Conservation (phyloP, 2,888 invertebrate species). For the Rhabditoides inermis region DNA sequence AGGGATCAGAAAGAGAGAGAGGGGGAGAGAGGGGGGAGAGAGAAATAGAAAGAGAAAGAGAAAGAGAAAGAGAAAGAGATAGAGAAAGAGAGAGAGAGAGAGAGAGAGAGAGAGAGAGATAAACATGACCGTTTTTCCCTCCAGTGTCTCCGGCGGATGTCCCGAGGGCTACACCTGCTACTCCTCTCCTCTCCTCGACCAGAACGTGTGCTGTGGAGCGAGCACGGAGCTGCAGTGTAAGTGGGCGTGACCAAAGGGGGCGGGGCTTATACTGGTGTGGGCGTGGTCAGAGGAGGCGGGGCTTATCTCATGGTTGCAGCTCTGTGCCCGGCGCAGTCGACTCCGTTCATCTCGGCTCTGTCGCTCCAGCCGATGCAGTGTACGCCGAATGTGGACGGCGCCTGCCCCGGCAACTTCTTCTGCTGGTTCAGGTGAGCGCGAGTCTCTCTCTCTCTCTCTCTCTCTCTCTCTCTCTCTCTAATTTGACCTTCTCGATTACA, state of each 20-base stretch:
- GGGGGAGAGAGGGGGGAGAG: too few species aligned
- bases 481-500: constrained; percentile 28
- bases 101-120: too few species aligned
- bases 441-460: constrained; percentile 20
- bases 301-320: constrained; percentile 33
- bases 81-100: too few species aligned
- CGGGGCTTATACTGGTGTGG: too few species aligned
- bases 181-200: constrained; percentile 45
- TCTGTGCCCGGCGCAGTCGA: constrained; percentile 47
- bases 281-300: too few species aligned
- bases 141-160: constrained; percentile 48
- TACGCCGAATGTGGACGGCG: constrained; percentile 50
- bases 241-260: not conserved
- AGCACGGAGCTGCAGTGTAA: constrained; percentile 44
- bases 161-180: constrained; percentile 51
- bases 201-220: constrained; percentile 51
- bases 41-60: too few species aligned
- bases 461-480: too few species aligned
- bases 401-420: constrained; percentile 51
- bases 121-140: too few species aligned
- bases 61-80: too few species aligned
- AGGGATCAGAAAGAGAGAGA: too few species aligned
- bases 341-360: constrained; percentile 50
- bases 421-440: constrained; percentile 49
- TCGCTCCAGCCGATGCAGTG: constrained; percentile 52